Percentiles rank a stretch among this genome's conserved stretches.
Evolutionary conservation across 2,888 invertebrate genomes (phyloP).

Genomic region (Platynereis dumerilii): DNA sequence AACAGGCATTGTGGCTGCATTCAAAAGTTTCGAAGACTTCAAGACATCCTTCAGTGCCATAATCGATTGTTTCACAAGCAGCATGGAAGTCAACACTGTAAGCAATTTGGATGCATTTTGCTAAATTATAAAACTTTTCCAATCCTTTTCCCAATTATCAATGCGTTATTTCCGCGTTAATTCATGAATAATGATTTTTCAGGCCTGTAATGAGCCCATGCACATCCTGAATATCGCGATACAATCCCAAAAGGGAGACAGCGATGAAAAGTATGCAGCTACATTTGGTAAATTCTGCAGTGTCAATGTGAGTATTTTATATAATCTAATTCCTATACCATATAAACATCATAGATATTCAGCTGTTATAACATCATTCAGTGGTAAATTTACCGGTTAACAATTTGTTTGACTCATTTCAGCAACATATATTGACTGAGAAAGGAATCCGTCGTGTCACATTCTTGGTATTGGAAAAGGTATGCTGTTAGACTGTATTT

Average conservation of each 20-base stretch:
- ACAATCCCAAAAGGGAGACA: constrained; percentile 59
- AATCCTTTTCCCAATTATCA: too few species aligned
- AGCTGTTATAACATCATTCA: too few species aligned
- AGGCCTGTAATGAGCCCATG: constrained; percentile 76
- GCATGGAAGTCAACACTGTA: too few species aligned
- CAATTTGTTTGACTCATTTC: constrained; percentile 7
- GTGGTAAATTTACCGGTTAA: too few species aligned
- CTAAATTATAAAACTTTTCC: too few species aligned
- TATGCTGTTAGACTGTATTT: constrained; percentile 38
- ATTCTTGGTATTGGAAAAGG: constrained; percentile 67
- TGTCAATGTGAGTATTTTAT: constrained; percentile 18
- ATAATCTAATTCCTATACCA: too few species aligned
- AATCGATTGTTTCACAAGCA: constrained; percentile 54
- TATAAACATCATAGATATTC: too few species aligned
- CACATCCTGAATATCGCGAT: constrained; percentile 93
- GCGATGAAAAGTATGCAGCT: constrained; percentile 39
- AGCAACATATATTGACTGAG: constrained; percentile 75
- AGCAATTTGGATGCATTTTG: too few species aligned
- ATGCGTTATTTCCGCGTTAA: too few species aligned
- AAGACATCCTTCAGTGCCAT: constrained; percentile 64
- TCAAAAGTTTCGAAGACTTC: constrained; percentile 87
- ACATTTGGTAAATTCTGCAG: constrained; percentile 39
- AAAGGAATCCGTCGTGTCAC: constrained; percentile 87
- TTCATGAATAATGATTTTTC: too few species aligned
- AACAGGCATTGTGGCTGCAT: constrained; percentile 93